Base-by-base conservation (phyloP, 2,888 invertebrate genomes). In the Lampropteryx suffumata region DNA sequence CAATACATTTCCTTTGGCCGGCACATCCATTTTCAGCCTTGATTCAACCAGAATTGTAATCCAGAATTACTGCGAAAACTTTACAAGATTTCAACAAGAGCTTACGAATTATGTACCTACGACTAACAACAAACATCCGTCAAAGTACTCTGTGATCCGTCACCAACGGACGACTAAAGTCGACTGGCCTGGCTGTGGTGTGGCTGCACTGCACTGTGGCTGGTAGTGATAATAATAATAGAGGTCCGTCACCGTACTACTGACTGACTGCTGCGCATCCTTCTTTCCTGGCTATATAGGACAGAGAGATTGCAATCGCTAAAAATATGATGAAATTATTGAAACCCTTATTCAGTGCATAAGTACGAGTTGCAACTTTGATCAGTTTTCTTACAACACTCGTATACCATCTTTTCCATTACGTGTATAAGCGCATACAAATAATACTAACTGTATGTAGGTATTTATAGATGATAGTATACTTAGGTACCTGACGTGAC, bases 1-100 rank as follows among this genome's bases (percentile, higher is more conserved):
- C 61, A 92, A 82, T 64, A 92, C 65, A 71, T 91, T 92, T 77
- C 92, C 92, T 69, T 73, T 91, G 0, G 92, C 90, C 27, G 90
- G 90, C 60, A 92, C 91, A 65, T 92, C 91, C 82, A 92, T 91
- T 57, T 69, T 47, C 36, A 13, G 10, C 21, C n/a, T 17, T 24
- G 14, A 35, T n/a, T 29, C 27, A 6, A 13, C 40, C 9, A 11
- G 27, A 14, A 28, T 26, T 35, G n/a, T 24, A 37, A 33, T 30
- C 29, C 11, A 17, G 29, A 39, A 37, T 37, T 0, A 10, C n/a
- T 34, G 10, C 6, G 1, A 26, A 27, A 14, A 21, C 11, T 30
- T 26, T 35, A 37, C 30, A 37, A 35, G 40, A 21, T 41, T 26
- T 28, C 6, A 14, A 28, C 33, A n/a, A 32, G 17, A 21, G 27